A percentile compares a stretch with the other conserved stretches of the same genome.
Conservation (phyloP, 2,113 vertebrate genomes). For the Ia io region DNA sequence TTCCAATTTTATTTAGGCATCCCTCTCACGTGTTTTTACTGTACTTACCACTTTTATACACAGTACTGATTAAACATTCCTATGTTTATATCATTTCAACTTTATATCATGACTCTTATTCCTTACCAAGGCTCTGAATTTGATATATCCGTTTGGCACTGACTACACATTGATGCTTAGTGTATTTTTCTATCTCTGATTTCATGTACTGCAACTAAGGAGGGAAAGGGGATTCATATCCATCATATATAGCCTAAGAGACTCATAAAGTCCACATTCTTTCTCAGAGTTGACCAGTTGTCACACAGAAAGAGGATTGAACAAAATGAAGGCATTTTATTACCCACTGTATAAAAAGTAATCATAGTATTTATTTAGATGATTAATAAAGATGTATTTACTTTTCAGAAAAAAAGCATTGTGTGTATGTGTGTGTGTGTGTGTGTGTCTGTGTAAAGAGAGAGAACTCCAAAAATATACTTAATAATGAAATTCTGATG, state of each 20-base stretch:
- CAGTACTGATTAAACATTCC: background rate
- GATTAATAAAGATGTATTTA: background rate
- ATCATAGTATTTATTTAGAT: constrained; percentile 1
- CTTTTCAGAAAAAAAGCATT: background rate
- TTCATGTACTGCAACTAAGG: background rate
- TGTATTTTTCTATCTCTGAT: background rate
- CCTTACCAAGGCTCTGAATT: background rate
- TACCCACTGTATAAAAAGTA: background rate
- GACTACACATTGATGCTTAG: background rate
- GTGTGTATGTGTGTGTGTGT: background rate
- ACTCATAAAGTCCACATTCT: background rate
- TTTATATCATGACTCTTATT: background rate
- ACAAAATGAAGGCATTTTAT: background rate
- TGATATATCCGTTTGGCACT: background rate
- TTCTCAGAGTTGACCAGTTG: background rate
- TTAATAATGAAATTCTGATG: background rate
- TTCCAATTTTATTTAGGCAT: background rate
- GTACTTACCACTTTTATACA: background rate
- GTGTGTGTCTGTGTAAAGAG: background rate
- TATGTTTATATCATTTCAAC: background rate
- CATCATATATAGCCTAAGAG: background rate
- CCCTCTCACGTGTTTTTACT: background rate
- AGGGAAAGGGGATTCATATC: background rate
- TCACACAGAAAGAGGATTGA: background rate
- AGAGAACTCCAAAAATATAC: background rate